Percentiles rank a stretch among this genome's conserved stretches.
phyloP scores from a whole-genome alignment of 2,888 invertebrate genomes.

The Trissoscelio sp. region DNA sequence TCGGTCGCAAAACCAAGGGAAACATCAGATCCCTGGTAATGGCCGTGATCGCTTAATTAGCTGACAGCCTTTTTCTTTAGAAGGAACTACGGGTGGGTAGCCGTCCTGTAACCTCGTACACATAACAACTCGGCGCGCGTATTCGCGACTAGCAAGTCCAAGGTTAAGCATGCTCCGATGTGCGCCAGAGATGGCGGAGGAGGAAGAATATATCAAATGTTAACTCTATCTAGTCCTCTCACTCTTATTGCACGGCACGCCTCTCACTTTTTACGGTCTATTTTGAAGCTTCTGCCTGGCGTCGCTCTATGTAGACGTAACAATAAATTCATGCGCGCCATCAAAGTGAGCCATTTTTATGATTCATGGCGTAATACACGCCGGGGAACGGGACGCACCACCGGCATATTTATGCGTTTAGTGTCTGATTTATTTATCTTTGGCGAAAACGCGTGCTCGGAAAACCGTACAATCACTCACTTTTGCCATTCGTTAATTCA shows the following conservation, averaged over 20 bases:
- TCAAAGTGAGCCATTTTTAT: slow-evolving; percentile 57
- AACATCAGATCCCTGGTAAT: slow-evolving; percentile 68
- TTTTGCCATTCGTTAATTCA: slow-evolving; percentile 2
- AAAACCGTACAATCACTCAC: slow-evolving; percentile 25
- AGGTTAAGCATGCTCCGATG: slow-evolving; percentile 66
- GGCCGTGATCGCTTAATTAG: slow-evolving; percentile 79
- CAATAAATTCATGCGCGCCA: slow-evolving; percentile 54
- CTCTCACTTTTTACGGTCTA: slow-evolving; percentile 49
- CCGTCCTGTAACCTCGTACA: slow-evolving; percentile 76
- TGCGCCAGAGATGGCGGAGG: slow-evolving; percentile 58
- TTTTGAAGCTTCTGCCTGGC: slow-evolving; percentile 43
- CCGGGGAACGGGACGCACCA: background rate
- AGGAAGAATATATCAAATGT: slow-evolving; percentile 61
- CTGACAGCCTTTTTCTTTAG: slow-evolving; percentile 68
- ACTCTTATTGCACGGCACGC: slow-evolving; percentile 9
- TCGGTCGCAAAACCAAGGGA: slow-evolving; percentile 34
- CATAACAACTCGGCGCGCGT: slow-evolving; percentile 62
- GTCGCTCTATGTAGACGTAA: slow-evolving; percentile 49
- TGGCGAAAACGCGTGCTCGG: slow-evolving; percentile 11
- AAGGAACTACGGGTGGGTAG: slow-evolving; percentile 81
- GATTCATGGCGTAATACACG: slow-evolving; percentile 41
- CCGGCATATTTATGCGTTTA: slow-evolving; percentile 14
- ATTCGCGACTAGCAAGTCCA: slow-evolving; percentile 70
- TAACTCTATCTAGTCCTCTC: slow-evolving; percentile 17
- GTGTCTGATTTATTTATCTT: slow-evolving; percentile 22